Evolutionary conservation across 1,140 invertebrate species (phyloP), one percentile per base, ranked within the genome.

Genomic region (Drosophila bocki): DNA sequence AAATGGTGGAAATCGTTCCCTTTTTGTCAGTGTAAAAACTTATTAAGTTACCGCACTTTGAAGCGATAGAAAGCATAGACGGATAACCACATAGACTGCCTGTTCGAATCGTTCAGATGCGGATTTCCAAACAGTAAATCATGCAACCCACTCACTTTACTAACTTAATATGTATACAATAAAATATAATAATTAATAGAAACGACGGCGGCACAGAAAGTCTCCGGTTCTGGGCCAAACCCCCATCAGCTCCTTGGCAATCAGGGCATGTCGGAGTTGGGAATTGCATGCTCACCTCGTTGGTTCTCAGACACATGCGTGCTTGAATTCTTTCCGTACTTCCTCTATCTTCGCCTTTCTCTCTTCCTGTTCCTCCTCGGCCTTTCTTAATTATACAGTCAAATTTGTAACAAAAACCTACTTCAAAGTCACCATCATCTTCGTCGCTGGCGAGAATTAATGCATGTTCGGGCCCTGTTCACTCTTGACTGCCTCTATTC

Each of bases 371-470:
- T 22, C 35, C 15, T 48, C 29, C 19, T n/a, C 4, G 13, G 35
- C 35, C 7, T 9, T 48, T 58, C 61, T 57, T 82, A 58, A 78
- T 84, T 84, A 85, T 68, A 42, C 57, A 85, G 80, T 84, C 82
- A 67, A 80, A 80, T 77, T 80, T 61, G 77, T 84, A 80, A 80
- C 77, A 54, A 78, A 84, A 83, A 83, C 72, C 78, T 68, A 79
- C 71, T 79, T 83, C 54, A 71, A 64, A 71, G 57, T 57, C 51
- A 29, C 61, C 39, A 68, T 57, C 45, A 67, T 47, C 44, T n/a
- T 62, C 6, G 33, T 62, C 13, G 35, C 22, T 67, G 42, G 45
- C 44, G 8, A 7, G 37, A 51, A 69, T 62, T 64, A 65, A 47
- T 62, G 54, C 74, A 60, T 65, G 35, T 60, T 80, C 37, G 69